Conservation (phyloP, 2,797 vertebrate species). For the Takifugu ocellatus region DNA sequence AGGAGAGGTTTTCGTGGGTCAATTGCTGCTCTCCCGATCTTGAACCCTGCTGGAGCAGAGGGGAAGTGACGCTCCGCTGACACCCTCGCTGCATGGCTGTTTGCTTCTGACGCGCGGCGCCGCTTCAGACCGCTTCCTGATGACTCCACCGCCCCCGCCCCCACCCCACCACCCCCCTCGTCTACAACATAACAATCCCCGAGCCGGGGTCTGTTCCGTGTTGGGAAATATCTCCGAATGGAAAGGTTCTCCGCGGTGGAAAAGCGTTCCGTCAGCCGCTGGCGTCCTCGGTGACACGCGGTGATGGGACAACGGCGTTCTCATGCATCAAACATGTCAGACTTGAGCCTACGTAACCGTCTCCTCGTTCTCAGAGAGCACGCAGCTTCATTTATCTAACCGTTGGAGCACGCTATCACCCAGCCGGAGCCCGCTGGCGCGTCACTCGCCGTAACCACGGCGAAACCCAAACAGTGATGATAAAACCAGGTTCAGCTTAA, state of each 20-base stretch:
- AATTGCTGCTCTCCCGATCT: conserved; percentile 24
- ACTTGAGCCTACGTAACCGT: conserved; percentile 34
- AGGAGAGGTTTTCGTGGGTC: conserved; percentile 42
- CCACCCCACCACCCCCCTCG: neutral
- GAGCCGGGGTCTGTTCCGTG: conserved; percentile 2
- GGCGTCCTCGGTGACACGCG: neutral
- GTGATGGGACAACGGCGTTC: conserved; percentile 46
- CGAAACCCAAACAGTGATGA: conserved; percentile 56
- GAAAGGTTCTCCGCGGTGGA: conserved; percentile 10
- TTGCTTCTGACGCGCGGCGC: conserved; percentile 14
- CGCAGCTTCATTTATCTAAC: conserved; percentile 12
- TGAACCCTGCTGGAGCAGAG: conserved; percentile 44
- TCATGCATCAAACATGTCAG: conserved; percentile 36
- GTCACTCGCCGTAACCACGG: conserved; percentile 53
- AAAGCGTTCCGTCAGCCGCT: conserved; percentile 10
- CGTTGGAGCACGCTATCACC: conserved; percentile 41
- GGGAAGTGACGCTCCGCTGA: conserved; percentile 10
- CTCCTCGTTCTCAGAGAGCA: conserved; percentile 23
- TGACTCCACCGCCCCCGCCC: conserved; percentile 24
- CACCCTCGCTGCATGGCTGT: neutral
- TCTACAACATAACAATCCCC: neutral
- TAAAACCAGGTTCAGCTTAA: conserved; percentile 29
- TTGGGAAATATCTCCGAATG: conserved; percentile 3
- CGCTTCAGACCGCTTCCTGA: no score
- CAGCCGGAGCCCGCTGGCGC: conserved; percentile 27